phyloP scores from a whole-genome alignment of 2,888 invertebrate species.

The Synergus japonicus region DNA sequence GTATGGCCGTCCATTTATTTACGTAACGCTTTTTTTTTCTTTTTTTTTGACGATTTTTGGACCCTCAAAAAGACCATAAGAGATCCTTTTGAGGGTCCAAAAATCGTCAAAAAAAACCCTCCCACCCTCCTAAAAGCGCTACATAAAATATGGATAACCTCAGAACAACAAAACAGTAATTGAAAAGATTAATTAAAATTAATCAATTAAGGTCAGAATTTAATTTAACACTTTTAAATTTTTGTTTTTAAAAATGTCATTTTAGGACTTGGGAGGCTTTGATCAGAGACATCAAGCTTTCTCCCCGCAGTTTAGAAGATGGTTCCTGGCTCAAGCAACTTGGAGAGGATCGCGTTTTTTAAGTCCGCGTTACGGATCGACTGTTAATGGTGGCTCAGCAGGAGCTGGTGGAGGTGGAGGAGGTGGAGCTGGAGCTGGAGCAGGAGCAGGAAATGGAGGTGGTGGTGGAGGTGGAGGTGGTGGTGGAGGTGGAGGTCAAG shows the following conservation, averaged over 20 bases:
- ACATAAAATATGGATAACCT: no score
- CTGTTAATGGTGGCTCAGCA: slow-evolving; percentile 51
- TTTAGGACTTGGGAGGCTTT: slow-evolving; percentile 46
- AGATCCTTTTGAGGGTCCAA: no score
- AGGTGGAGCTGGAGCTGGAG: slow-evolving; percentile 47
- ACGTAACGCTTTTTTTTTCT: no score
- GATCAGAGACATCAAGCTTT: slow-evolving; percentile 43
- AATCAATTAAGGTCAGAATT: no score
- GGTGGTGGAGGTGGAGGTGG: slow-evolving; percentile 48
- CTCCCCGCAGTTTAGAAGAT: slow-evolving; percentile 54
- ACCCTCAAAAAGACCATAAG: no score
- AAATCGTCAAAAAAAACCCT: no score
- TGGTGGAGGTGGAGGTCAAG: slow-evolving; percentile 55
- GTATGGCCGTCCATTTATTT: background rate
- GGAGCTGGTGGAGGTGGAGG: slow-evolving; percentile 47
- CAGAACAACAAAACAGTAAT: no score
- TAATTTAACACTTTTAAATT: background rate
- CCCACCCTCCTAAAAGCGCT: no score
- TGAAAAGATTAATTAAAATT: no score
- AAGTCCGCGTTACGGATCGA: slow-evolving; percentile 50
- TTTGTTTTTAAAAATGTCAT: background rate
- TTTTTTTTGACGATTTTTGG: no score
- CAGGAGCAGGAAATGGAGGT: slow-evolving; percentile 49
- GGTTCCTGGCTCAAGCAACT: slow-evolving; percentile 56
- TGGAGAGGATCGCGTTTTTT: slow-evolving; percentile 52